phyloP scores from a whole-genome alignment of 2,113 vertebrate genomes.

The Chiloscyllium plagiosum region DNA sequence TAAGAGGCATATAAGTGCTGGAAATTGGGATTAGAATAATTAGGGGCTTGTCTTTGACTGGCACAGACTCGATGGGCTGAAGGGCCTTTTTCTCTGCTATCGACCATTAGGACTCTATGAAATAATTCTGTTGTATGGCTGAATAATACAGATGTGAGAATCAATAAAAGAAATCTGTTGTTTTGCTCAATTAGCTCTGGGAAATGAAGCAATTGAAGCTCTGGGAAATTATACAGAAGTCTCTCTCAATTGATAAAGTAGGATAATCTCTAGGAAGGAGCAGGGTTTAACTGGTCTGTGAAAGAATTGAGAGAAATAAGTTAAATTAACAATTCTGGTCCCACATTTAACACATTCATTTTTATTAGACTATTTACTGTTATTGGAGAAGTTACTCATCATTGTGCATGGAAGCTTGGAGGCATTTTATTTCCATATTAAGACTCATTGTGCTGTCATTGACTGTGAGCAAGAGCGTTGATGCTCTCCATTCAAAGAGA shows the following conservation, averaged over 20 bases:
- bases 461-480: too few relatives aligned
- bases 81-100: too few relatives aligned
- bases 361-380: background rate
- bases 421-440: background rate
- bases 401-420: background rate
- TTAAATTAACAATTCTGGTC: background rate
- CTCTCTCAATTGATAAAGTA: background rate
- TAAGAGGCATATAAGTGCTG: too few relatives aligned
- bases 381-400: background rate
- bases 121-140: background rate
- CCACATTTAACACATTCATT: background rate
- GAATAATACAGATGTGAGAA: background rate
- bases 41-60: too few relatives aligned
- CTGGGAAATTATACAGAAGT: background rate
- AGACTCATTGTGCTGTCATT: too few relatives aligned
- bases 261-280: background rate
- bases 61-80: too few relatives aligned
- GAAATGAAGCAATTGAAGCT: background rate
- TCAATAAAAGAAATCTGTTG: background rate
- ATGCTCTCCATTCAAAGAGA: too few relatives aligned
- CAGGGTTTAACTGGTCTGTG: background rate
- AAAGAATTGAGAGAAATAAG: background rate
- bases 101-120: too few relatives aligned
- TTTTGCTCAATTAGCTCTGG: background rate
- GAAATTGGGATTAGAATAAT: too few relatives aligned